Conservation (phyloP, 2,113 vertebrate species). For the Apteryx owenii region DNA sequence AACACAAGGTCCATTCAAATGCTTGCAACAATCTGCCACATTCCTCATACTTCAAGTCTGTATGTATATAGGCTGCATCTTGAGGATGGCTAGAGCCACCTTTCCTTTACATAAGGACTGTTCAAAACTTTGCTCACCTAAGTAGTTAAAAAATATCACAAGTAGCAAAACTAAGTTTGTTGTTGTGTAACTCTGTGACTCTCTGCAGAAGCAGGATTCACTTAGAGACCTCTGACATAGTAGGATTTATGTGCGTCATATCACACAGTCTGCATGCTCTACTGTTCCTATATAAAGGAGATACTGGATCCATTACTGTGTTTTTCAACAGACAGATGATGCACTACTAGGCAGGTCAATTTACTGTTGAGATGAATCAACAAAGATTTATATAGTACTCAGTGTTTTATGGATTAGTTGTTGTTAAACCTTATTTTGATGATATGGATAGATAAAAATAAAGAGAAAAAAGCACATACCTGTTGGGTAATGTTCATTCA, state of each 20-base stretch:
- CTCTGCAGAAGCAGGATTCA: conserved; percentile 14
- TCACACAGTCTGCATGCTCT: not conserved
- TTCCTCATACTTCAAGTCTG: not conserved
- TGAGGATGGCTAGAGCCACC: not conserved
- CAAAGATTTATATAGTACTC: not conserved
- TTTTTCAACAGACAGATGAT: not conserved
- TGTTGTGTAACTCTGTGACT: not conserved
- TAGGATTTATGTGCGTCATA: not conserved
- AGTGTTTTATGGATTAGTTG: not conserved
- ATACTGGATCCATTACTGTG: not conserved
- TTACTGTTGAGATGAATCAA: not conserved
- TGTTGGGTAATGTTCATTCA: conserved; percentile 97
- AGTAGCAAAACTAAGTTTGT: conserved; percentile 58
- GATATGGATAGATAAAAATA: not conserved
- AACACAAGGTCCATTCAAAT: not conserved
- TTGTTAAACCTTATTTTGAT: not conserved
- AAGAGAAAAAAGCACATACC: conserved; percentile 74
- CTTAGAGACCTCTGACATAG: not conserved
- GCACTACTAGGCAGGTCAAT: not conserved
- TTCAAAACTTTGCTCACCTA: not conserved
- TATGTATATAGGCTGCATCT: not conserved
- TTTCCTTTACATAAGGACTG: not conserved
- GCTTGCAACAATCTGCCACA: not conserved
- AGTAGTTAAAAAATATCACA: conserved; percentile 53
- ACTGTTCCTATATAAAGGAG: not conserved